phyloP scores from a whole-genome alignment of 2,113 vertebrate genomes.

The Baryphthengus martii region DNA sequence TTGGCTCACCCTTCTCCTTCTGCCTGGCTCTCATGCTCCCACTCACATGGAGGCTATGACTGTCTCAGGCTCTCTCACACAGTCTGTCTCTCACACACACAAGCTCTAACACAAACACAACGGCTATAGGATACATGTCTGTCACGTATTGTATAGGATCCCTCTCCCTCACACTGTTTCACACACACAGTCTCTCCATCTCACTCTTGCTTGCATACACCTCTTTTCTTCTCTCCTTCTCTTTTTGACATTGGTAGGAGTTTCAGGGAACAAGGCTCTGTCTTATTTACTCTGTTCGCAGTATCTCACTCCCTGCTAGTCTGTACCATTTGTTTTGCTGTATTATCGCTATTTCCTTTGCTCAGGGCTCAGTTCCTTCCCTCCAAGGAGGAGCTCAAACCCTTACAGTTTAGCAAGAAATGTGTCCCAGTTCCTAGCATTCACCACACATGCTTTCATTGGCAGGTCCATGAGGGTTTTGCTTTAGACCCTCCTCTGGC shows the following conservation, averaged over 20 bases:
- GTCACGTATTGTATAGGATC: not conserved
- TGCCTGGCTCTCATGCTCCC: not conserved
- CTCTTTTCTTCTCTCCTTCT: not conserved
- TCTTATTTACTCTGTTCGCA: not conserved
- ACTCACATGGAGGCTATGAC: fast-evolving
- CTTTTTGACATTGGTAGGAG: not conserved
- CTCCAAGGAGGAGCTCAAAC: not conserved
- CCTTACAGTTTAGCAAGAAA: not conserved
- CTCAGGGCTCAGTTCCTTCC: not conserved
- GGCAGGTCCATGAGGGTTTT: not conserved
- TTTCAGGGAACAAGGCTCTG: not conserved
- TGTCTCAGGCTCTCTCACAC: not conserved
- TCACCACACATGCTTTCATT: not conserved
- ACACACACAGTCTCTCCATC: not conserved
- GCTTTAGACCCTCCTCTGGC: not conserved
- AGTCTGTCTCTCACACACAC: not conserved
- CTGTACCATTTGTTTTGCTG: not conserved
- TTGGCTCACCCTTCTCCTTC: not conserved
- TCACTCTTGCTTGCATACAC: not conserved
- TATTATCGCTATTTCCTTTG: not conserved
- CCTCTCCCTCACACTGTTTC: not conserved
- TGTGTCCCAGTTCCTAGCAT: not conserved
- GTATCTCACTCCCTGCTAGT: not conserved
- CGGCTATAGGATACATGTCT: not conserved
- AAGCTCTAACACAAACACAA: not conserved